Evolutionary conservation across 2,113 vertebrate genomes (phyloP).

Genomic region (Ginglymostoma cirratum): DNA sequence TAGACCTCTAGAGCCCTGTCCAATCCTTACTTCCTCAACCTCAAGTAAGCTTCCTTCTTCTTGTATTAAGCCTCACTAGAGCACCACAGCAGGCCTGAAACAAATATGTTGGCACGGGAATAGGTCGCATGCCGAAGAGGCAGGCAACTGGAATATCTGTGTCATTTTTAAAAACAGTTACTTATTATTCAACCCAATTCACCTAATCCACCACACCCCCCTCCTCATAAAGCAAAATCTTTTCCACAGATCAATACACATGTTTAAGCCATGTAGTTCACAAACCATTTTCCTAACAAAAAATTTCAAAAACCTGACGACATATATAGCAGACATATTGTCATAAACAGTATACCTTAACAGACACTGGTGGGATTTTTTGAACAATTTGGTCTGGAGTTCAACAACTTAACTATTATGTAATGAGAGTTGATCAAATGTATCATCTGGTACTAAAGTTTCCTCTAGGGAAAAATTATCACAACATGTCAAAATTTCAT

Average conservation of each 20-base stretch:
- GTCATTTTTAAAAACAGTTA: not conserved
- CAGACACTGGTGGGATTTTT: not conserved
- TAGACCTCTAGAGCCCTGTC: too few relatives aligned
- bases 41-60: too few relatives aligned
- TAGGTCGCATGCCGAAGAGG: too few relatives aligned
- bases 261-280: not conserved
- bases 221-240: not conserved
- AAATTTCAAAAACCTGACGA: not conserved
- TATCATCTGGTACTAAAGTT: too few relatives aligned
- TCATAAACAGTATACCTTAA: not conserved
- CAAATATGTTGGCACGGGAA: too few relatives aligned
- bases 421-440: too few relatives aligned
- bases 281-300: not conserved
- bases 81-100: too few relatives aligned
- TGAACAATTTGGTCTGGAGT: not conserved
- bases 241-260: not conserved
- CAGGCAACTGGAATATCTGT: too few relatives aligned
- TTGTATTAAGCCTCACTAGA: too few relatives aligned
- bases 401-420: not conserved
- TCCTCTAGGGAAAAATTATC: too few relatives aligned
- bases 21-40: too few relatives aligned
- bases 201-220: not conserved
- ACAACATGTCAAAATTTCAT: too few relatives aligned
- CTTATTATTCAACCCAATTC: not conserved
- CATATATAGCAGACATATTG: not conserved